phyloP scores from a whole-genome alignment of 2,113 vertebrate species.

The Platysteira castanea region DNA sequence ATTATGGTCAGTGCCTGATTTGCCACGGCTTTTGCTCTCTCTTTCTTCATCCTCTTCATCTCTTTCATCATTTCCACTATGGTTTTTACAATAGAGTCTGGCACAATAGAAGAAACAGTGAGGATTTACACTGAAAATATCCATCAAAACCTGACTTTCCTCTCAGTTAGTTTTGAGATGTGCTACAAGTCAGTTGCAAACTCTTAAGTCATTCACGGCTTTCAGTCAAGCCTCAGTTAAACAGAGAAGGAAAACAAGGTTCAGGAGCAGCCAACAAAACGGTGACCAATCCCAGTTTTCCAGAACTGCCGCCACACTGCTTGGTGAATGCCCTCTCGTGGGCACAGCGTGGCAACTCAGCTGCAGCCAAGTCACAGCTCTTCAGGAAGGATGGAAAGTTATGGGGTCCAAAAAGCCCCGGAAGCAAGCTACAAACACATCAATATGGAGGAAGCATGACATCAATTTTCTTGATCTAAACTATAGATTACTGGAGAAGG shows the following conservation, averaged over 20 bases:
- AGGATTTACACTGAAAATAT: background rate
- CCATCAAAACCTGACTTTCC: background rate
- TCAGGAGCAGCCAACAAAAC: background rate
- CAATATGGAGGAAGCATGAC: background rate
- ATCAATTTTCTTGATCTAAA: background rate
- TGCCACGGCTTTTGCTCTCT: slow-evolving; percentile 93
- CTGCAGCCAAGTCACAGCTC: background rate
- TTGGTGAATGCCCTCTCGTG: slow-evolving; percentile 57
- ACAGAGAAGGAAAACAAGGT: background rate
- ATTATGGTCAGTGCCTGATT: slow-evolving; percentile 79
- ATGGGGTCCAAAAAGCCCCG: rapidly evolving
- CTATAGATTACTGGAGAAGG: background rate
- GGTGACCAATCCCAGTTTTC: background rate
- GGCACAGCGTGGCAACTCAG: background rate
- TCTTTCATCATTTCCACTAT: slow-evolving; percentile 97
- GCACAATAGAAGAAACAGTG: slow-evolving; percentile 35
- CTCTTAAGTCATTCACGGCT: background rate
- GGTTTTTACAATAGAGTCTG: slow-evolving; percentile 98
- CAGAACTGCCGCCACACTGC: background rate
- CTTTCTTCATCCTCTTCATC: slow-evolving; percentile 98
- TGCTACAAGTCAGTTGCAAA: background rate
- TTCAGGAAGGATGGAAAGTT: background rate
- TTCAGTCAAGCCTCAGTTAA: background rate
- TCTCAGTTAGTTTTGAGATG: background rate
- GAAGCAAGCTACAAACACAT: background rate